Base-by-base conservation (phyloP, 2,797 vertebrate genomes). In the Rhyacichthys aspro region DNA sequence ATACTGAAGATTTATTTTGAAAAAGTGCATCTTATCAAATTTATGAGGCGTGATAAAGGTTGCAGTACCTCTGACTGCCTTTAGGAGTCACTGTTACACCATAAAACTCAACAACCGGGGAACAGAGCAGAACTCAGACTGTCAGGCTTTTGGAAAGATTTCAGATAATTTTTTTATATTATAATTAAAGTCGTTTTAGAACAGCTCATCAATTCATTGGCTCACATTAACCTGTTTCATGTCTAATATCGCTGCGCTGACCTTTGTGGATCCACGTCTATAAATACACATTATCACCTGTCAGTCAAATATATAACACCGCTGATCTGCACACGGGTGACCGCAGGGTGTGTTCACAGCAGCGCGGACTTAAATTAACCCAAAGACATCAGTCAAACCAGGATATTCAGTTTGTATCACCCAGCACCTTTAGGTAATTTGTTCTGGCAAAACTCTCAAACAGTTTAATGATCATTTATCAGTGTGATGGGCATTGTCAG, bases 31-130 rank as follows among this genome's bases (percentile, higher is more conserved):
- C 23, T 28, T 5, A 6, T 41, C 7, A 41, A 14, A 41, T 14
- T 17, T 48, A 44, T 48, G 63, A 23, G 18, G 33, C 10, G 4
- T 32, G 12, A 8, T 61, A 43, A 19, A 19, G 38, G 1, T 6
- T 78, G 81, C 63, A 79, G 46, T 72, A 39, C 74, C 18, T 11
- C n/a, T 38, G 0, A 3, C 41, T 53, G 47, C 84, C 89, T 67
- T 74, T 55, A 86, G 90, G 85, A 80, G 88, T 76, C 91, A 83
- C 77, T 77, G 67, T 79, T 79, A 82, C 8, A 63, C 74, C 55
- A 43, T 55, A 45, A 58, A 80, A 70, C 34, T 8, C 46, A 12
- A 10, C 45, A 56, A 18, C 1, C 16, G 34, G 48, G 45, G 1
- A n/a, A 1, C 19, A 52, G 7, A 54, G 32, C 44, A 11, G 45